phyloP scores from a whole-genome alignment of 2,888 invertebrate species.

The Gymnosoma rotundatum region DNA sequence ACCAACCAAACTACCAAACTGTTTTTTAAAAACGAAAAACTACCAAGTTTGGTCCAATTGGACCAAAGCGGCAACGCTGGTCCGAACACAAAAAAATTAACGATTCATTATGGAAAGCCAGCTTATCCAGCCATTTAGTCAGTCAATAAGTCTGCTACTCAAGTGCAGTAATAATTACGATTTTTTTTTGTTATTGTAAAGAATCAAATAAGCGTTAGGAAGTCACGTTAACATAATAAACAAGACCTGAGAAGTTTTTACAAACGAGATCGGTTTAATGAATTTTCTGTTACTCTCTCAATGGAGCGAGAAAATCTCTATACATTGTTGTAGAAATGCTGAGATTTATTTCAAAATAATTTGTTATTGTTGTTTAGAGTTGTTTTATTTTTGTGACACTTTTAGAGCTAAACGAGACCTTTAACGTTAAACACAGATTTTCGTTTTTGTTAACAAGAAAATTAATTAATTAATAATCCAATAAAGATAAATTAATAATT shows the following conservation, averaged over 20 bases:
- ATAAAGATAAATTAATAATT: slow-evolving; percentile 50
- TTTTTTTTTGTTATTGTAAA: slow-evolving; percentile 25
- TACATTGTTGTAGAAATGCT: slow-evolving; percentile 19
- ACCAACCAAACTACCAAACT: too few relatives aligned
- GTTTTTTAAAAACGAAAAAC: too few relatives aligned
- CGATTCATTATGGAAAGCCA: slow-evolving; percentile 24
- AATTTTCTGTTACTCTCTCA: slow-evolving; percentile 47
- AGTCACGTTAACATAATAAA: slow-evolving; percentile 13
- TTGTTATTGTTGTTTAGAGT: slow-evolving; percentile 44
- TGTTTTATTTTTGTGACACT: slow-evolving; percentile 54
- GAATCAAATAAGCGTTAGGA: slow-evolving; percentile 18
- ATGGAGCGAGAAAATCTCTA: slow-evolving; percentile 34
- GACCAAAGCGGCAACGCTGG: too few relatives aligned
- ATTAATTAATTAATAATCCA: slow-evolving; percentile 21
- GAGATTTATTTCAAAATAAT: slow-evolving; percentile 37
- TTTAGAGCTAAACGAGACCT: slow-evolving; percentile 68
- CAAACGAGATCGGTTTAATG: slow-evolving; percentile 35
- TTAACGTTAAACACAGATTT: slow-evolving; percentile 51
- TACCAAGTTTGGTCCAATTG: too few relatives aligned
- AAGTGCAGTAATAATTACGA: slow-evolving; percentile 45
- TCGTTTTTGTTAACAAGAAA: slow-evolving; percentile 45
- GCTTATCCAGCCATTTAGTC: slow-evolving; percentile 15
- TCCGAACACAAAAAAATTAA: too few relatives aligned
- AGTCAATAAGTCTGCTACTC: slow-evolving; percentile 27
- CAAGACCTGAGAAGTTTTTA: slow-evolving; percentile 28